Evolutionary conservation across 2,797 vertebrate species (phyloP), one percentile per base, ranked within the genome.

Genomic region (Semaprochilodus insignis): DNA sequence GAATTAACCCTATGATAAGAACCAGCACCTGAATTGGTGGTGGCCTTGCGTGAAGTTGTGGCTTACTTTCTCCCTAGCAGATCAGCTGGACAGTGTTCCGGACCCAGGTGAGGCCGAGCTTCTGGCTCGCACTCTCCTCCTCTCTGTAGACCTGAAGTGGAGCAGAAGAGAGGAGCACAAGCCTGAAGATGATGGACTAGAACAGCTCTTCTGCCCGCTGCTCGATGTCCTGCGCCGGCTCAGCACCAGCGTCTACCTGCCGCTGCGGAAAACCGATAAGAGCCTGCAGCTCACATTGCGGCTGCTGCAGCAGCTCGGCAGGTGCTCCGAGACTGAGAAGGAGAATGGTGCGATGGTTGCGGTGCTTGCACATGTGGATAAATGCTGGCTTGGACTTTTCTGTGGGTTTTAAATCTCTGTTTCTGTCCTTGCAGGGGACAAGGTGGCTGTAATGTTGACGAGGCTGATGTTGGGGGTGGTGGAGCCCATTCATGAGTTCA

Each of bases 281-380:
- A 95, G 96, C 91, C 94, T 99, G 86, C 97, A 99, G 93, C 91
- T 99, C 51, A 74, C 96, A 87, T 89, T 97, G 83, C 95, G 95
- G 91, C 95, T 94, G 2, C 83, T 97, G 82, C 95, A 95, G 91
- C 95, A 93, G 2, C 83, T 85, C 59, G 70, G 15, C 59, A 72
- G 40, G 23, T 59, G 59, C 85, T 78, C 51, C 44, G 72, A 11
- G 14, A 34, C 31, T 4, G 55, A 70, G 73, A 76, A 54, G 8
- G 80, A 85, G 65, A 71, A 51, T 81, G 92, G 94, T 94, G 79
- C 74, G 93, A 85, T 10, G 40, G 3, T 55, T 36, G 74, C 14
- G 19, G 4, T 23, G 40, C 36, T 3, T 40, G 8, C 40, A 44
- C 40, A 44, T 44, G 8, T 6, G 40, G 40, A 44, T 6, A 44